These are phyloP conservation scores for Cantharis rufa DNA, from an alignment of 2,888 invertebrate genomes.

Conservation along the genomic window DNA sequence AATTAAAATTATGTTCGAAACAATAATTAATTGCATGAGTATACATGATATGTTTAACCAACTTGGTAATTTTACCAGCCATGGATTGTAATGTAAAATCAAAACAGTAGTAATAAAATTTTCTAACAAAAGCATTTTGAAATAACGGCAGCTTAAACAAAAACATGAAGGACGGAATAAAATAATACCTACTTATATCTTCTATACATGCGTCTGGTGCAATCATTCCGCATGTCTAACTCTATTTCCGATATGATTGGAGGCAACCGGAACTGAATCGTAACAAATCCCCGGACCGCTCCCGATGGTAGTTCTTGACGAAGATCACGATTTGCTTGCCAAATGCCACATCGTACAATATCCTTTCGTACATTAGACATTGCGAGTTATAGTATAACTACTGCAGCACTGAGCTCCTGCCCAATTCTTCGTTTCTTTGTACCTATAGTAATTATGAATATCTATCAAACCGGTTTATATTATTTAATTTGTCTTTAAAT, in stretches of 20 bases:
- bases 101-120: neutral
- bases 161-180: neutral
- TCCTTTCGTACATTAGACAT: conserved; percentile 6
- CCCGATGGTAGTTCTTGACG: conserved; percentile 29
- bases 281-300: conserved; percentile 47
- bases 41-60: too few species aligned
- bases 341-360: conserved; percentile 29
- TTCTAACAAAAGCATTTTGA: neutral
- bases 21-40: too few species aligned
- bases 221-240: conserved; percentile 56
- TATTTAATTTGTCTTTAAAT: too few species aligned
- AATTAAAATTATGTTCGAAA: too few species aligned
- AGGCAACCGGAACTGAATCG: conserved; percentile 47
- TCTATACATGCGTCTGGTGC: conserved; percentile 41
- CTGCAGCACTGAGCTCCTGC: conserved; percentile 8
- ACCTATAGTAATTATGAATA: neutral
- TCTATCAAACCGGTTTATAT: neutral
- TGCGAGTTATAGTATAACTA: conserved; percentile 5
- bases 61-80: neutral
- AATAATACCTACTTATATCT: neutral
- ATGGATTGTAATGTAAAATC: neutral
- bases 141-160: neutral
- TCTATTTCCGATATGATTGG: conserved; percentile 54
- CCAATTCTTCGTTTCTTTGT: neutral
- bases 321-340: conserved; percentile 33